A percentile compares a stretch with the other conserved stretches of the same genome.
These are phyloP conservation scores for Trichacis sp. DNA, from an alignment of 2,888 invertebrate genomes.

Conservation along the genomic window DNA sequence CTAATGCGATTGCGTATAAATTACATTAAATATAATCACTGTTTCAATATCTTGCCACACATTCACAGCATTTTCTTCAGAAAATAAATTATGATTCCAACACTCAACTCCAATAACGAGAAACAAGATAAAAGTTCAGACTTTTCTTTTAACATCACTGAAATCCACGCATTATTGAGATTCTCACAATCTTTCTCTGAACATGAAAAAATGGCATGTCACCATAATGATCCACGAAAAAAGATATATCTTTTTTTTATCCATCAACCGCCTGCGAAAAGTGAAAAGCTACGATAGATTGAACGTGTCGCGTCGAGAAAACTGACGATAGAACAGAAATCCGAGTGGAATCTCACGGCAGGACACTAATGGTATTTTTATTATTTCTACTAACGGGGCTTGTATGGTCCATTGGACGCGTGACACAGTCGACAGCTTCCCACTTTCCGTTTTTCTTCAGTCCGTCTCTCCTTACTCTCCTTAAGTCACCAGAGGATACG, in stretches of 20 bases:
- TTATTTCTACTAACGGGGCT: conserved; percentile 58
- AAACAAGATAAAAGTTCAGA: too few species aligned
- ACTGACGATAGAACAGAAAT: conserved; percentile 49
- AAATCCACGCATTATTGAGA: too few species aligned
- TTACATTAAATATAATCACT: too few species aligned
- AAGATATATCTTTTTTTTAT: conserved; percentile 10
- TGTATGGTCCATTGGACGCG: conserved; percentile 64
- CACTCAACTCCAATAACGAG: too few species aligned
- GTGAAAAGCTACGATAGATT: conserved; percentile 55
- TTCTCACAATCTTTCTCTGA: too few species aligned
- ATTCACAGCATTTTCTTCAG: too few species aligned
- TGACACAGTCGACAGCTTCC: conserved; percentile 62
- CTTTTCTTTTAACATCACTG: too few species aligned
- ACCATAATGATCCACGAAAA: too few species aligned
- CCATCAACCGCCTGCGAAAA: conserved; percentile 22
- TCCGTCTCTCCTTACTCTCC: conserved; percentile 35
- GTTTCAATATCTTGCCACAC: too few species aligned
- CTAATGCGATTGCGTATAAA: too few species aligned
- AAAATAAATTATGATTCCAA: too few species aligned
- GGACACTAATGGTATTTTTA: conserved; percentile 68
- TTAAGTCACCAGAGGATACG: conserved; percentile 28
- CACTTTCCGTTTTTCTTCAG: conserved; percentile 50
- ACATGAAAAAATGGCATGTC: too few species aligned
- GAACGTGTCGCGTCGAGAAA: conserved; percentile 57
- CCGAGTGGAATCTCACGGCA: conserved; percentile 51